Evolutionary conservation across 23 tunicate genomes (phyloP).

Genomic region (Phallusia fumigata): DNA sequence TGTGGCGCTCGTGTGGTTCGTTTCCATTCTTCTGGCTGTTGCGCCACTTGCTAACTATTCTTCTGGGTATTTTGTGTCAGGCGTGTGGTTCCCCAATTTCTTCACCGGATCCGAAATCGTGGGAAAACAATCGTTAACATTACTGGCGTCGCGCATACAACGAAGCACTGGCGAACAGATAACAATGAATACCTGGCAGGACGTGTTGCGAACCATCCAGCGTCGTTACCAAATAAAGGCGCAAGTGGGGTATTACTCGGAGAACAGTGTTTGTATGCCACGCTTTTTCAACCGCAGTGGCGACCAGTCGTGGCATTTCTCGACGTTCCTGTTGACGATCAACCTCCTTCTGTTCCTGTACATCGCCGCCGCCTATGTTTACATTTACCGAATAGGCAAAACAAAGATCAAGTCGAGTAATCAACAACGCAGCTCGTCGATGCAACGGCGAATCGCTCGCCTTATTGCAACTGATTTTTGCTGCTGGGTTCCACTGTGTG

Average conservation of each 20-base stretch:
- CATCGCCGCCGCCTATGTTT: background rate
- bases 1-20: background rate
- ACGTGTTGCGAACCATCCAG: background rate
- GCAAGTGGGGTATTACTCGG: background rate
- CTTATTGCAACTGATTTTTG: slow-evolving; percentile 3
- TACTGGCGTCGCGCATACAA: background rate
- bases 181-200: background rate
- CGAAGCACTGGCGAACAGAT: background rate
- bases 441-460: background rate
- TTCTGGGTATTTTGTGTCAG: slow-evolving; percentile 26
- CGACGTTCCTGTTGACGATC: background rate
- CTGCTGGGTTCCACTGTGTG: background rate
- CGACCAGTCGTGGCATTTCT: background rate
- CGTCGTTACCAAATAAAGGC: background rate
- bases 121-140: background rate
- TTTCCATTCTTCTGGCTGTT: background rate
- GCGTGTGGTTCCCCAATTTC: slow-evolving; percentile 28
- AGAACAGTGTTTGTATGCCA: slow-evolving; percentile 1
- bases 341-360: background rate
- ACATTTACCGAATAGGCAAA: background rate
- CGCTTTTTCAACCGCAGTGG: background rate
- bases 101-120: background rate
- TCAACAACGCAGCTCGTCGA: background rate
- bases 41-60: slow-evolving; percentile 11
- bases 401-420: background rate